A percentile compares a stretch with the other conserved stretches of the same genome.
phyloP scores from a whole-genome alignment of 2,888 invertebrate species.

The Polydesmus complanatus region DNA sequence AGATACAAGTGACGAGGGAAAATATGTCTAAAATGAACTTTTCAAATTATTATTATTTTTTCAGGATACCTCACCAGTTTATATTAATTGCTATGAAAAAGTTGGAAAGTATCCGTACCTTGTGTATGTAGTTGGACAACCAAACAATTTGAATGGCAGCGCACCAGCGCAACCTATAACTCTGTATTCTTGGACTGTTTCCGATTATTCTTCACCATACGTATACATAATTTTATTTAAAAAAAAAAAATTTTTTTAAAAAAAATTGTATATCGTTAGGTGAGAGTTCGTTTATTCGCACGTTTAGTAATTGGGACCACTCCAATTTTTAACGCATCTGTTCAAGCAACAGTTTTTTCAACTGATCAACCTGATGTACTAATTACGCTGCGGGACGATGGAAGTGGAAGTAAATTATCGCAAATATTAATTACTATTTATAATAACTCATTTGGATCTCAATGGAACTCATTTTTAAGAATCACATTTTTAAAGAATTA shows the following conservation, averaged over 20 bases:
- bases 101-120: no score
- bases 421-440: neutral
- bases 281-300: constrained; percentile 5
- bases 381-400: constrained; percentile 21
- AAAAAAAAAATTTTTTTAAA: neutral
- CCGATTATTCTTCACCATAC: neutral
- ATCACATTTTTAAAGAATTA: no score
- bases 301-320: constrained; percentile 1
- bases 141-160: neutral
- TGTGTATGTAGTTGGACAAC: neutral
- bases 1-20: no score
- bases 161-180: neutral
- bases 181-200: neutral
- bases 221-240: neutral
- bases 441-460: no score
- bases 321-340: constrained; percentile 21
- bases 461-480: no score
- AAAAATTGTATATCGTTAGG: neutral
- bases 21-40: no score
- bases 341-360: constrained; percentile 23
- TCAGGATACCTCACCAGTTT: no score
- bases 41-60: neutral
- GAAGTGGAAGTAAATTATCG: constrained; percentile 19
- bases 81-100: no score
- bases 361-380: neutral